Conservation (phyloP, 23 tunicate species). For the Phallusia fumigata region DNA sequence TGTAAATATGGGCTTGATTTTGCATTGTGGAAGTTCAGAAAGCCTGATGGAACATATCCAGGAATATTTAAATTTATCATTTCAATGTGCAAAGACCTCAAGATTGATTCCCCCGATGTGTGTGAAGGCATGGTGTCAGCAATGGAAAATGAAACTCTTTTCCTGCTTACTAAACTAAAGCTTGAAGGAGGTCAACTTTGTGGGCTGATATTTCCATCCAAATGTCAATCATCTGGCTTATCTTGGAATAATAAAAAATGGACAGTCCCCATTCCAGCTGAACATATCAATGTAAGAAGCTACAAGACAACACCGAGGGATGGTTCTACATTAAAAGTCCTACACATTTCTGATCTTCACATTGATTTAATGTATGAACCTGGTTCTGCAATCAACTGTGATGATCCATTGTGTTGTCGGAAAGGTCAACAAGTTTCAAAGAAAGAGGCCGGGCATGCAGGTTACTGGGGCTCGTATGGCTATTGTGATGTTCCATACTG, state of each 20-base stretch:
- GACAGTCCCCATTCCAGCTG: slow-evolving; percentile 57
- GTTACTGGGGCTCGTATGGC: slow-evolving; percentile 84
- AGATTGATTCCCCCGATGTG: slow-evolving; percentile 41
- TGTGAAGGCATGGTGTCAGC: slow-evolving; percentile 72
- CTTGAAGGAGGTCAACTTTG: slow-evolving; percentile 57
- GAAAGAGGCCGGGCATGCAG: slow-evolving; percentile 21
- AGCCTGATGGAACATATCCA: slow-evolving; percentile 66
- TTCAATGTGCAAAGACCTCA: slow-evolving; percentile 31
- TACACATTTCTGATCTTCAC: slow-evolving; percentile 92
- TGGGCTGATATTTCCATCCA: slow-evolving; percentile 68
- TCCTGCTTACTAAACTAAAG: slow-evolving; percentile 35
- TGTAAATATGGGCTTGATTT: slow-evolving; percentile 47
- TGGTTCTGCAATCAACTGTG: slow-evolving; percentile 56
- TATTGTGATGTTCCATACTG: slow-evolving; percentile 86
- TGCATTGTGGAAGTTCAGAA: slow-evolving; percentile 66
- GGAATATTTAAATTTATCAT: slow-evolving; percentile 52
- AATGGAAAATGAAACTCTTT: slow-evolving; percentile 52
- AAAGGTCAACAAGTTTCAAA: background rate
- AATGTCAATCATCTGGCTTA: slow-evolving; percentile 51
- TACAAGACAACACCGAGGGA: background rate
- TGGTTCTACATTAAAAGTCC: slow-evolving; percentile 38
- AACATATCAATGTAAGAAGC: background rate
- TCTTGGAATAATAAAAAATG: slow-evolving; percentile 81
- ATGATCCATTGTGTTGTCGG: slow-evolving; percentile 89
- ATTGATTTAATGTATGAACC: slow-evolving; percentile 65